These are phyloP conservation scores for Orthonychiurus folsomi DNA, from an alignment of 2,888 invertebrate genomes.

Conservation along the genomic window DNA sequence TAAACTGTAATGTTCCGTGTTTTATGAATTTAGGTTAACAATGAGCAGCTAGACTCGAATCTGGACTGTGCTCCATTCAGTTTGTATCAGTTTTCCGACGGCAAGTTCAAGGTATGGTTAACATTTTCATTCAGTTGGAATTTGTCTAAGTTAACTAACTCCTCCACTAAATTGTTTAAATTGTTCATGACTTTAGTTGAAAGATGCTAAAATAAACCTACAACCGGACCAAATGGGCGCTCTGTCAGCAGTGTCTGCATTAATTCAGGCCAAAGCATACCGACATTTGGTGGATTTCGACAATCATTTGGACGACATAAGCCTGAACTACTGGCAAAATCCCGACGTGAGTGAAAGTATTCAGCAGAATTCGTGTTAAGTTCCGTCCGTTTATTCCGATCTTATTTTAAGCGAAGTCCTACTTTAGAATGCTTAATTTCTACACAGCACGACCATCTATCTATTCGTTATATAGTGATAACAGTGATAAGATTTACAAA, in stretches of 20 bases:
- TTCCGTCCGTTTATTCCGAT: too few relatives aligned
- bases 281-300: conserved; percentile 87
- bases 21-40: conserved; percentile 59
- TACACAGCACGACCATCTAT: too few relatives aligned
- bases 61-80: conserved; percentile 62
- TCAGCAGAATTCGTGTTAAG: conserved; percentile 41
- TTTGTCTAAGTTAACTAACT: background rate
- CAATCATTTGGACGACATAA: conserved; percentile 86
- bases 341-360: conserved; percentile 55
- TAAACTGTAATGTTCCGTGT: too few relatives aligned
- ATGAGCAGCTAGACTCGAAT: conserved; percentile 59
- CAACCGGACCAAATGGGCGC: conserved; percentile 43
- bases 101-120: conserved; percentile 58
- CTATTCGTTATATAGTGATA: too few relatives aligned
- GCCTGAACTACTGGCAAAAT: conserved; percentile 78
- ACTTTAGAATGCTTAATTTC: too few relatives aligned
- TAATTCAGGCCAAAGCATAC: conserved; percentile 64
- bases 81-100: conserved; percentile 60
- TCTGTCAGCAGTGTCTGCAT: conserved; percentile 53
- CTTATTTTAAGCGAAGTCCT: too few relatives aligned
- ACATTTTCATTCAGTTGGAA: background rate
- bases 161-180: background rate
- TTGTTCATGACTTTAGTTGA: conserved; percentile 10
- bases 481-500: too few relatives aligned
- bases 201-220: conserved; percentile 23